These are phyloP conservation scores for Parasteatoda lunata DNA, from an alignment of 2,888 invertebrate species.

Conservation along the genomic window DNA sequence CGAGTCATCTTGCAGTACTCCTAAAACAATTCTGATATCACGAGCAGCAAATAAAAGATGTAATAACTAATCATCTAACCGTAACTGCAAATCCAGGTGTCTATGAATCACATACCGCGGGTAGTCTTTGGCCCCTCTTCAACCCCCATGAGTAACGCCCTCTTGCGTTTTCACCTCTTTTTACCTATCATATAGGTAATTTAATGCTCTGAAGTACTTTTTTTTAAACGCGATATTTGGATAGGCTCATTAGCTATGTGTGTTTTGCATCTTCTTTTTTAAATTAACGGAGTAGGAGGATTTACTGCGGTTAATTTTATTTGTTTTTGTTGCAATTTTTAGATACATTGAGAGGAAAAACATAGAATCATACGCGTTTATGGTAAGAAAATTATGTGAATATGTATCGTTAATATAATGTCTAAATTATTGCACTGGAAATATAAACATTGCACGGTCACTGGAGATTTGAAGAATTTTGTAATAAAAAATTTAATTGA, in stretches of 20 bases:
- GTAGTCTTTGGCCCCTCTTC: background rate
- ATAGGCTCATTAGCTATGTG: background rate
- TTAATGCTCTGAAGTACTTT: constrained; percentile 26
- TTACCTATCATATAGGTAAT: constrained; percentile 32
- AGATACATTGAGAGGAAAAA: too few relatives aligned
- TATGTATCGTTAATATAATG: too few relatives aligned
- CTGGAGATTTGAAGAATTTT: too few relatives aligned
- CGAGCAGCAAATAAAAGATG: constrained; percentile 43
- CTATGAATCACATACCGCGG: constrained; percentile 56
- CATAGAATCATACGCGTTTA: too few relatives aligned
- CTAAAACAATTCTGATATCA: constrained; percentile 32
- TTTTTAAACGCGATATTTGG: constrained; percentile 10
- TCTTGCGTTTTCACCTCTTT: constrained; percentile 37
- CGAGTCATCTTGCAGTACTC: background rate
- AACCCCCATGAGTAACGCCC: constrained; percentile 22
- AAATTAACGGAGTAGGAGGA: too few relatives aligned
- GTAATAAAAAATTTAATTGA: too few relatives aligned
- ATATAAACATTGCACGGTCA: too few relatives aligned
- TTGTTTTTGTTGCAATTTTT: too few relatives aligned
- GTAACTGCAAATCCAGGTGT: constrained; percentile 65
- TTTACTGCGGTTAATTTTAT: too few relatives aligned
- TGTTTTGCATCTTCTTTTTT: too few relatives aligned
- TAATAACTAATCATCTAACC: constrained; percentile 61
- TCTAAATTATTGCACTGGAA: too few relatives aligned
- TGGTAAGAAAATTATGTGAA: too few relatives aligned